A percentile compares a stretch with the other conserved stretches of the same genome.
phyloP scores from a whole-genome alignment of 2,113 vertebrate species.

The Sula dactylatra region DNA sequence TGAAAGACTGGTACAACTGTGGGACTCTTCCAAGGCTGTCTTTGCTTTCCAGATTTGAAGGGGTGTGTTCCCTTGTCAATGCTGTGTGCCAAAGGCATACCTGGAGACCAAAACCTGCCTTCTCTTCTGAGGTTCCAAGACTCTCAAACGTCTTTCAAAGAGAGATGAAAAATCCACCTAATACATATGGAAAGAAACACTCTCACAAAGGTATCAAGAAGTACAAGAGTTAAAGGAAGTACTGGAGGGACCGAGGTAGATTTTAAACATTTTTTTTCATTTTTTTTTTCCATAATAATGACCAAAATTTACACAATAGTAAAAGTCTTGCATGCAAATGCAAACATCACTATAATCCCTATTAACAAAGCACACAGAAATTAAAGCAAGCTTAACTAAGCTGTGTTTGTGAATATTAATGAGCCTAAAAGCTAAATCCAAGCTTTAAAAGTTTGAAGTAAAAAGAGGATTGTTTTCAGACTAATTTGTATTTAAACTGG shows the following conservation, averaged over 20 bases:
- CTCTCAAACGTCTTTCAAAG: not conserved
- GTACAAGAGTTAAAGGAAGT: conserved; percentile 24
- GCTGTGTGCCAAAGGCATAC: not conserved
- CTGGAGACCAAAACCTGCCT: not conserved
- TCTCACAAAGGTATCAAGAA: not conserved
- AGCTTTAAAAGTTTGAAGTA: conserved; percentile 65
- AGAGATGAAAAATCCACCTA: not conserved
- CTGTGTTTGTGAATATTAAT: conserved; percentile 78
- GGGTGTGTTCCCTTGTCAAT: not conserved
- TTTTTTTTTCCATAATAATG: conserved; percentile 68
- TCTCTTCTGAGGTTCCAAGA: not conserved
- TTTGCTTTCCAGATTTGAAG: not conserved
- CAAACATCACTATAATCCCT: conserved; percentile 76
- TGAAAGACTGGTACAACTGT: not conserved
- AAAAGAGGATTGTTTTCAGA: conserved; percentile 75
- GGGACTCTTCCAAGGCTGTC: conserved; percentile 26
- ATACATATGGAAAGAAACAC: conserved; percentile 30
- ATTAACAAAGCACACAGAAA: conserved; percentile 79
- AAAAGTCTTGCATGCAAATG: conserved; percentile 71
- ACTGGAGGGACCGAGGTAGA: not conserved
- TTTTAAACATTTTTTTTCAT: not conserved
- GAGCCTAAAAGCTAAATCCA: conserved; percentile 73
- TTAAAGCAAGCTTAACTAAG: conserved; percentile 80
- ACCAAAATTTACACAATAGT: conserved; percentile 67
- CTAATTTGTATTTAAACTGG: conserved; percentile 74